Evolutionary conservation across 2,113 vertebrate genomes (phyloP), one percentile per base, ranked within the genome.

Genomic region (Leuciscus idus): DNA sequence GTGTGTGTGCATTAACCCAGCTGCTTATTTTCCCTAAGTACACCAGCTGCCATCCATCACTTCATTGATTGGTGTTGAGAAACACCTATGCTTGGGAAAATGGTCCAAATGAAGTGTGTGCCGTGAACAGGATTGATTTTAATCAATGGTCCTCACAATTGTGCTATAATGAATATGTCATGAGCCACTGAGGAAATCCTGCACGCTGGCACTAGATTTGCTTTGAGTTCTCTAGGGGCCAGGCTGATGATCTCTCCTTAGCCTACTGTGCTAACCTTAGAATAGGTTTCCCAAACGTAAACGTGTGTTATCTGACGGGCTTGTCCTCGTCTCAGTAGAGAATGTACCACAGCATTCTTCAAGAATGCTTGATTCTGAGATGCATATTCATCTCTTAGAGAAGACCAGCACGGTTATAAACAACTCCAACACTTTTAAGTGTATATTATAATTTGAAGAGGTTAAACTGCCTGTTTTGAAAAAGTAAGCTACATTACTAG

Each of bases 101-200:
- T 46, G 52, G 52, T 19, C 13, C 74, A 85, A 78, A 85, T 87
- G 76, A 84, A 82, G 85, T 87, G 85, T 30, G 80, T 77, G 83
- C 57, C 36, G 52, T 13, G 52, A 46, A 52, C 33, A 2, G 70
- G 61, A 76, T 70, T 81, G 76, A 19, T 36, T 92, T 91, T 93
- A 91, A 94, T 94, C 84, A 92, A 88, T 85, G 88, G 75, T 78
- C 66, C 84, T 92, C 91, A 88, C 77, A 87, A 66, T 77, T 82
- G 48, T 21, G 82, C 64, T 87, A 19, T 89, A 90, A 91, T 90
- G 79, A 91, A 92, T 90, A 89, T 59, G 87, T 89, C 62, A 89
- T 61, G 79, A 87, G 36, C 61, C 12, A 4, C 6, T 82, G 33
- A 80, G 84, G 88, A 84, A 30, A 88, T 80, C 75, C 72, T 75